These are phyloP conservation scores for Neodiprion virginianus DNA, from an alignment of 1,140 invertebrate genomes.

Conservation along the genomic window DNA sequence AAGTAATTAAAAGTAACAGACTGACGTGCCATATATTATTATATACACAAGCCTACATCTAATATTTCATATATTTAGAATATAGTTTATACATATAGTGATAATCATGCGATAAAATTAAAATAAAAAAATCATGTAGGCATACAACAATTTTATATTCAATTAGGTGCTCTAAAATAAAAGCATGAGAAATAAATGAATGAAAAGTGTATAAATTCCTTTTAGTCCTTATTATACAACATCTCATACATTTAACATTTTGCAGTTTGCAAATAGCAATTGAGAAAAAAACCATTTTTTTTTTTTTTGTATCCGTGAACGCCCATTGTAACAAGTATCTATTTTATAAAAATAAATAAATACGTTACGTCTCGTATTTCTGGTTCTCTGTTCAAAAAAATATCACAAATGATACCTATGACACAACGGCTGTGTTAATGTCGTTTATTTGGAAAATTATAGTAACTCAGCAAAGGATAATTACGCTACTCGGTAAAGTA, in stretches of 20 bases:
- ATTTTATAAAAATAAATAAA: not conserved
- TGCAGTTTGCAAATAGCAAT: too few relatives aligned
- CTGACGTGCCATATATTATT: constrained; percentile 60
- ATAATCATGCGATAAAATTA: constrained; percentile 44
- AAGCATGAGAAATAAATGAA: constrained; percentile 46
- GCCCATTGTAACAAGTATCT: not conserved
- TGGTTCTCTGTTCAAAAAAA: not conserved
- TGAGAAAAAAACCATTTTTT: not conserved
- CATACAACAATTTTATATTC: constrained; percentile 58
- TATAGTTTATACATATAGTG: constrained; percentile 49
- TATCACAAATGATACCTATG: not conserved
- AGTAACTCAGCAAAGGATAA: not conserved
- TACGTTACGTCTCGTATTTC: not conserved
- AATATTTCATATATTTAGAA: constrained; percentile 58
- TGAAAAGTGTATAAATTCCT: constrained; percentile 19
- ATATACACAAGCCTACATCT: constrained; percentile 57
- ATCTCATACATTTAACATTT: not conserved
- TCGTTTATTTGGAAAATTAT: constrained; percentile 8
- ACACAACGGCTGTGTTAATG: constrained; percentile 3
- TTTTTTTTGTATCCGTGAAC: not conserved
- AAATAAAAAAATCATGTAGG: constrained; percentile 43
- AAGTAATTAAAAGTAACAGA: constrained; percentile 58
- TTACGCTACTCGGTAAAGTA: too few relatives aligned
- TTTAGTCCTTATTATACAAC: constrained; percentile 25
- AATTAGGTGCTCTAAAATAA: constrained; percentile 59